Percentiles rank a stretch among this genome's conserved stretches.
These are phyloP conservation scores for Malurus melanocephalus DNA, from an alignment of 2,113 vertebrate genomes.

Conservation along the genomic window DNA sequence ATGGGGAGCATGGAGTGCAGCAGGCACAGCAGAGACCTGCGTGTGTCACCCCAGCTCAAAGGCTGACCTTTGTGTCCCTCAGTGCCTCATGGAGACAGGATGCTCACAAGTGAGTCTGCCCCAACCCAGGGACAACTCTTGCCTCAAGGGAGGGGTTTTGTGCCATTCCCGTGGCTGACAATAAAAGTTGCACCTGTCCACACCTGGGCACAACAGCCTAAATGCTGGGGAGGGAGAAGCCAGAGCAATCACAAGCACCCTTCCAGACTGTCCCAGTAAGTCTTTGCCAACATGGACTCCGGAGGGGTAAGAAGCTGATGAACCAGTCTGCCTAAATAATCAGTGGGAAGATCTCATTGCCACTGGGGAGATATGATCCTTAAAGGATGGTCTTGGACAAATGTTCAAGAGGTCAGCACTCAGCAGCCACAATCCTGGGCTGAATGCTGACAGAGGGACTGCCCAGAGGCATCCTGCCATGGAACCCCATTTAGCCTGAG, in stretches of 20 bases:
- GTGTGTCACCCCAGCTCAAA: background rate
- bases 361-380: rapidly evolving
- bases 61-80: background rate
- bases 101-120: background rate
- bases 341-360: background rate
- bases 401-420: background rate
- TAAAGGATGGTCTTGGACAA: background rate
- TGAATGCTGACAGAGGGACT: background rate
- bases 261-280: background rate
- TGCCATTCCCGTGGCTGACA: background rate
- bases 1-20: background rate
- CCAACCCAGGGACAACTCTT: background rate
- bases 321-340: background rate
- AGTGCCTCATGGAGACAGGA: background rate
- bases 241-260: background rate
- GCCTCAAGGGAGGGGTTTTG: background rate
- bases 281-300: background rate
- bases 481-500: background rate
- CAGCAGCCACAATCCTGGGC: background rate
- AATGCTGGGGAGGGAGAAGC: background rate
- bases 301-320: background rate
- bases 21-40: background rate
- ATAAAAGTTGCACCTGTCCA: background rate
- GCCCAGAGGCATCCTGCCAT: background rate
- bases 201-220: background rate